Conservation (phyloP, 2,888 invertebrate species). For the Drosophila hamatofila region DNA sequence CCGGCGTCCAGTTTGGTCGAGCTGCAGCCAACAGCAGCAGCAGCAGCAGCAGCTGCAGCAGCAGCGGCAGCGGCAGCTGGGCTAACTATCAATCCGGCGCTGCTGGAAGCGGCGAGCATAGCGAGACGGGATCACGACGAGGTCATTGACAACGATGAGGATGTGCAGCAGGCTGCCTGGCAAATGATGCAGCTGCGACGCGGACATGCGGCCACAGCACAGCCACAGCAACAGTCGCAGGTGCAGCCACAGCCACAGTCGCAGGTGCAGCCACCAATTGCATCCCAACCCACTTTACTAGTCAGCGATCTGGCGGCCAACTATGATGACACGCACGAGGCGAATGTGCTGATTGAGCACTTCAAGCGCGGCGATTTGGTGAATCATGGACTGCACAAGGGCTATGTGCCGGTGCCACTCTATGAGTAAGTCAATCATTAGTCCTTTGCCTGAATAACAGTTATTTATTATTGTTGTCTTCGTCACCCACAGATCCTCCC, state of each 20-base stretch:
- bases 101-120: conserved; percentile 84
- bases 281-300: conserved; percentile 53
- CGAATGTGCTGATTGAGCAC: conserved; percentile 80
- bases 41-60: neutral
- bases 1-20: conserved; percentile 39
- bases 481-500: conserved; percentile 72
- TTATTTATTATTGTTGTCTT: neutral
- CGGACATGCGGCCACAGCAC: conserved; percentile 47
- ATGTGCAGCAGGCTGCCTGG: conserved; percentile 72
- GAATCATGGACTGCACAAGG: conserved; percentile 78
- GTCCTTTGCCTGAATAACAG: neutral
- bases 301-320: conserved; percentile 74
- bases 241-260: conserved; percentile 4
- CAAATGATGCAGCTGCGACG: conserved; percentile 78
- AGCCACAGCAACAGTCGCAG: neutral
- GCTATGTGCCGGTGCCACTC: conserved; percentile 84
- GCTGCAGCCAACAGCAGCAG: conserved; percentile 34
- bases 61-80: conserved; percentile 2
- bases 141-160: conserved; percentile 64
- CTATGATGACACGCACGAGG: conserved; percentile 76
- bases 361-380: conserved; percentile 80
- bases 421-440: conserved; percentile 81
- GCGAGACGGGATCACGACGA: conserved; percentile 75
- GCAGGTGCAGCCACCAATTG: conserved; percentile 6
- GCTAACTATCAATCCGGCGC: conserved; percentile 85